Percentiles rank a stretch among this genome's conserved stretches.
Conservation (phyloP, 2,113 vertebrate species). For the Tretioscincus oriximinensis region DNA sequence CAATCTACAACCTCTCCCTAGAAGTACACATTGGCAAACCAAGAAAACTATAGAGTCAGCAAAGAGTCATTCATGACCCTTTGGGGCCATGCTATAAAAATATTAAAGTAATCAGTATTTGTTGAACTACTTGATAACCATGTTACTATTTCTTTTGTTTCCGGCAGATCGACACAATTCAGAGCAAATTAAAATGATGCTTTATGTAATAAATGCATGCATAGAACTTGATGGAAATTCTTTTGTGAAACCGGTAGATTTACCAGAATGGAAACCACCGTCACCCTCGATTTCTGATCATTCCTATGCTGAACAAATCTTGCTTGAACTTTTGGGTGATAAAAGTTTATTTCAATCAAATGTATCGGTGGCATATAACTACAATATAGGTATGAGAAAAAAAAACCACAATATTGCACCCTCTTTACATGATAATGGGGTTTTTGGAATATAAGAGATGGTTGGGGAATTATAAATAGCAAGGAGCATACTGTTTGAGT, state of each 20-base stretch:
- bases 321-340: conserved; percentile 71
- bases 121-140: neutral
- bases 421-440: conserved; percentile 10
- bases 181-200: conserved; percentile 55
- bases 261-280: neutral
- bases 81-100: neutral
- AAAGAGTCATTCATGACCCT: no score
- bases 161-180: conserved; percentile 45
- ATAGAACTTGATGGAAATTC: conserved; percentile 78
- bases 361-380: conserved; percentile 73
- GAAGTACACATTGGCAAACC: no score
- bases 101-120: neutral
- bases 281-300: neutral
- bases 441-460: neutral
- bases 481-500: neutral
- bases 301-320: conserved; percentile 45
- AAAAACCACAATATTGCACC: neutral
- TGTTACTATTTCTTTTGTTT: conserved; percentile 27
- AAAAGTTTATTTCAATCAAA: conserved; percentile 68
- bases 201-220: conserved; percentile 76
- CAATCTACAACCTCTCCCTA: no score
- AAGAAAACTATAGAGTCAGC: no score
- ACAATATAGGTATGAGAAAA: conserved; percentile 73
- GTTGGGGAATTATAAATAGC: neutral
- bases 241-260: conserved; percentile 34